Evolutionary conservation across 2,797 vertebrate genomes (phyloP).

Genomic region (Microcaecilia unicolor): DNA sequence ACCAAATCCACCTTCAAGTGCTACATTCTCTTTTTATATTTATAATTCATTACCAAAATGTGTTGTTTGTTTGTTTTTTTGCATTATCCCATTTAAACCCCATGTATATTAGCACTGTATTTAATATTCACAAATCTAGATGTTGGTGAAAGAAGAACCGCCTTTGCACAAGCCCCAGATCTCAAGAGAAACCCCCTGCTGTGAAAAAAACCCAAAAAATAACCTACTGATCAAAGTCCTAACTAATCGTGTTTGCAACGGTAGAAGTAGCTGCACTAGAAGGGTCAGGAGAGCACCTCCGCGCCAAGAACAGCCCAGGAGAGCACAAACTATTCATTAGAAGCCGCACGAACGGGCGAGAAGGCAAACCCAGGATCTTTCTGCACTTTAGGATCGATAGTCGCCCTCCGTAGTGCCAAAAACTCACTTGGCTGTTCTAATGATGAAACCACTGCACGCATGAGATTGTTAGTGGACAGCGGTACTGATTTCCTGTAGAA

Average conservation of each 20-base stretch:
- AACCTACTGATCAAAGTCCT: conserved; percentile 48
- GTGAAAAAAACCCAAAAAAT: conserved; percentile 83
- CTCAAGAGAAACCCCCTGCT: conserved; percentile 73
- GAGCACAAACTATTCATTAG: conserved; percentile 37
- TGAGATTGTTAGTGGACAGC: conserved; percentile 50
- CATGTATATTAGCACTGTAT: conserved; percentile 79
- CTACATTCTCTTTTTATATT: conserved; percentile 72
- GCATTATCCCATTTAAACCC: conserved; percentile 61
- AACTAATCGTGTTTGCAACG: too few relatives aligned
- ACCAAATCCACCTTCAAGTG: conserved; percentile 64
- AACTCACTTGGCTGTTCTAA: conserved; percentile 2
- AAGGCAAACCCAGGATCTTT: too few relatives aligned
- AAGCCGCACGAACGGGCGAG: too few relatives aligned
- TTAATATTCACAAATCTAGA: conserved; percentile 65
- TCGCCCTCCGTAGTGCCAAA: not conserved
- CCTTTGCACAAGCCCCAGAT: conserved; percentile 76
- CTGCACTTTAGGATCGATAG: conserved; percentile 67
- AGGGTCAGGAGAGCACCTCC: not conserved
- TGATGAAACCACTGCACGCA: conserved; percentile 43
- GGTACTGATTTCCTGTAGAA: conserved; percentile 54
- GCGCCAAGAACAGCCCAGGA: too few relatives aligned
- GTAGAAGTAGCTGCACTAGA: too few relatives aligned
- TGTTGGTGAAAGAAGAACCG: conserved; percentile 63
- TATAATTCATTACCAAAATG: conserved; percentile 80
- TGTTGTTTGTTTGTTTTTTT: conserved; percentile 44